Evolutionary conservation across 2,797 vertebrate genomes (phyloP), one percentile per base, ranked within the genome.

Genomic region (Leptoclinus maculatus): DNA sequence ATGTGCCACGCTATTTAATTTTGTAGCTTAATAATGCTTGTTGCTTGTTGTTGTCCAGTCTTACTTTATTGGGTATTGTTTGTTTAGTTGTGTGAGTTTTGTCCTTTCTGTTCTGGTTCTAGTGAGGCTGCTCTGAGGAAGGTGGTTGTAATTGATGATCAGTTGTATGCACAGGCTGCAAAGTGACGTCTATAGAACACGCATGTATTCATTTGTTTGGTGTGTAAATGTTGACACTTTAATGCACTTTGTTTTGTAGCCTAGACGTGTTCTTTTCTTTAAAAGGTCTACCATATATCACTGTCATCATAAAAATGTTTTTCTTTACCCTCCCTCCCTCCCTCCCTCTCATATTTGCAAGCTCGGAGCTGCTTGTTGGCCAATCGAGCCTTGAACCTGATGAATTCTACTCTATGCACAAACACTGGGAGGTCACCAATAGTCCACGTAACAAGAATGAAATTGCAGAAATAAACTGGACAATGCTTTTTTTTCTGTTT

Each of bases 141-240:
- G 4, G 32, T 36, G 11, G 5, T 59, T 62, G 59, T 39, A 25
- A 3, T 39, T 16, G 36, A 62, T 62, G 16, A 62, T 62, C 13
- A 23, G 34, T 21, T 58, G 23, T 0, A 29, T 16, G 0, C 0
- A 56, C 4, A 23, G n/a, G 10, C 23, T 23, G 49, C 49, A 51
- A 51, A 23, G 49, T 6, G 25, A 0, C 29, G 19, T 57, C 27
- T 57, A 57, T 57, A 57, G 16, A 57, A 57, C 17, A 32, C 9
- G 0, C 19, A 5, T 58, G 11, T 21, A 36, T 13, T 12, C 0
- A 0, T 41, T 43, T 10, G 60, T 27, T 43, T 10, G 38, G 13
- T 63, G 14, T 38, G 51, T 23, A 12, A 14, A 16, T n/a, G 14
- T 16, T 29, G 14, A 54, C 27, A 56, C 12, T 27, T 29, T 29